Percentiles rank a stretch among this genome's conserved stretches.
phyloP scores from a whole-genome alignment of 2,797 vertebrate genomes.

The Arctocebus calabarensis region DNA sequence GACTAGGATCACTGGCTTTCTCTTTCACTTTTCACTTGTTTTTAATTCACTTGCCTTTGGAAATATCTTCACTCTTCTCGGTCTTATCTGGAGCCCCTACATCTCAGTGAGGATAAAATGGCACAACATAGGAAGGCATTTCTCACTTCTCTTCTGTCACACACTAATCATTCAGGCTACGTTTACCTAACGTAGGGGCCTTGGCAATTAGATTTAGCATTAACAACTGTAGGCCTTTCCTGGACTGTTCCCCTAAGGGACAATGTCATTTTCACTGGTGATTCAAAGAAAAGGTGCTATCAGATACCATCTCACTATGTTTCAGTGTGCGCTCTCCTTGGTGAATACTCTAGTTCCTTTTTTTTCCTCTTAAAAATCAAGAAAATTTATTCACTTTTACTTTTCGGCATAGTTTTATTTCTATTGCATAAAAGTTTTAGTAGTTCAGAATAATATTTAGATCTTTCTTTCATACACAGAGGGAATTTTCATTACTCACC shows the following conservation, averaged over 20 bases:
- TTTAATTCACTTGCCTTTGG: slow-evolving; percentile 4
- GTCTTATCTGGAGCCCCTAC: slow-evolving; percentile 16
- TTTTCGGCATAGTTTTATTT: neutral
- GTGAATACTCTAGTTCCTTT: neutral
- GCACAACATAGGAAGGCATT: neutral
- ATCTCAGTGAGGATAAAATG: neutral
- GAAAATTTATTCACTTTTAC: neutral
- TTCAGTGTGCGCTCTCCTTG: neutral
- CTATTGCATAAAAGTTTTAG: neutral
- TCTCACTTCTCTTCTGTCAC: slow-evolving; percentile 8
- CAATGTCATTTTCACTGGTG: neutral
- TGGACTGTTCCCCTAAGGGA: neutral
- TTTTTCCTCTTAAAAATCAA: neutral
- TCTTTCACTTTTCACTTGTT: neutral
- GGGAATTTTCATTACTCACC: neutral
- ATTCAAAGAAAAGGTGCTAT: neutral
- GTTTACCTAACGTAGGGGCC: neutral
- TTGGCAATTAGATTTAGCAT: slow-evolving; percentile 8
- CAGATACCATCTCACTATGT: neutral
- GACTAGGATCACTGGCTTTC: neutral
- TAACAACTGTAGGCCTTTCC: neutral
- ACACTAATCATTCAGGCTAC: neutral
- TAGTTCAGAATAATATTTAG: neutral
- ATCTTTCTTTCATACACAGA: neutral
- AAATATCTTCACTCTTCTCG: neutral